Evolutionary conservation across 2,113 vertebrate genomes (phyloP).

Genomic region (Hippoglossus stenolepis): DNA sequence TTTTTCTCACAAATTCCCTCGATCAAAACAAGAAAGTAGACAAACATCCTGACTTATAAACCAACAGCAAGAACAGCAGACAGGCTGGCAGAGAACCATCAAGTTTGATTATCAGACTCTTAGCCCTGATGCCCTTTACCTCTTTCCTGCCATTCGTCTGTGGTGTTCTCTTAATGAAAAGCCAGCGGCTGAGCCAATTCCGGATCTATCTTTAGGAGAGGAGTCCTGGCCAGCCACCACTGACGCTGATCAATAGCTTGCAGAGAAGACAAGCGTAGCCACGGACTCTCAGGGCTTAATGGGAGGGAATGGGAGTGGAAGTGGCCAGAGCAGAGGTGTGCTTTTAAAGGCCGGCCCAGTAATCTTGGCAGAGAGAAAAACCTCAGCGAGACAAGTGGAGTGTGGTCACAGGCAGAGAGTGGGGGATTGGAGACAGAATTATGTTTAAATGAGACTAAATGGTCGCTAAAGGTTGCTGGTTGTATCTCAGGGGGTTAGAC

Average conservation of each 20-base stretch:
- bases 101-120: slow-evolving; percentile 69
- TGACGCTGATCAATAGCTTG: slow-evolving; percentile 71
- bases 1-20: slow-evolving; percentile 32
- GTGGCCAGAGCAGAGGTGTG: slow-evolving; percentile 66
- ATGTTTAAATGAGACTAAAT: slow-evolving; percentile 59
- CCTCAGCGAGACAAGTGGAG: slow-evolving; percentile 37
- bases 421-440: slow-evolving; percentile 30
- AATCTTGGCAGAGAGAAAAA: slow-evolving; percentile 51
- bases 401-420: slow-evolving; percentile 3
- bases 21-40: slow-evolving; percentile 50
- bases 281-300: slow-evolving; percentile 61
- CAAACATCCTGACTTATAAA: slow-evolving; percentile 67
- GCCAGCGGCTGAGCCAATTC: slow-evolving; percentile 40
- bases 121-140: slow-evolving; percentile 68
- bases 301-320: slow-evolving; percentile 46
- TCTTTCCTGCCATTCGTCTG: slow-evolving; percentile 61
- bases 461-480: slow-evolving; percentile 36
- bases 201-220: slow-evolving; percentile 57
- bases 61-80: slow-evolving; percentile 44
- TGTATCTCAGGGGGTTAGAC: slow-evolving; percentile 18
- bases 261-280: slow-evolving; percentile 55
- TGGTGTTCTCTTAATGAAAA: slow-evolving; percentile 73
- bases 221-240: slow-evolving; percentile 33
- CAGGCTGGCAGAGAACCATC: slow-evolving; percentile 54
- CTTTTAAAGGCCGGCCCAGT: slow-evolving; percentile 54